These are phyloP conservation scores for Ciona savignyi DNA, from an alignment of 23 tunicate genomes.

Conservation along the genomic window DNA sequence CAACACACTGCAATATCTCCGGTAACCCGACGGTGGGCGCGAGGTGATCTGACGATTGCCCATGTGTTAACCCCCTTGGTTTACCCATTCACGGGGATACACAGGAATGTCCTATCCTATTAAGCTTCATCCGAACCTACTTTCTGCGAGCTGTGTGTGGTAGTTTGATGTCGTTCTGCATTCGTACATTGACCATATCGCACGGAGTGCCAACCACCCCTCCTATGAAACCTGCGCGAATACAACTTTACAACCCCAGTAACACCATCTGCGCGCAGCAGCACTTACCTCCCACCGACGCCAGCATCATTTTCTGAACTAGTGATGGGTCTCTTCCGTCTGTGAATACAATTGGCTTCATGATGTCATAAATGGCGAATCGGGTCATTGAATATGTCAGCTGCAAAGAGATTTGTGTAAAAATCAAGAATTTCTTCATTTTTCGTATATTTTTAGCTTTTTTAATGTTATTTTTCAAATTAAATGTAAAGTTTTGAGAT, in stretches of 20 bases:
- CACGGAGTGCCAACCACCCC: conserved; percentile 96
- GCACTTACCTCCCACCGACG: conserved; percentile 52
- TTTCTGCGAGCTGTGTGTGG: conserved; percentile 58
- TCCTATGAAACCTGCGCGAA: conserved; percentile 65
- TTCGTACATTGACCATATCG: conserved; percentile 77
- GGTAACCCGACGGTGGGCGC: too few species aligned
- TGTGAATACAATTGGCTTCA: conserved; percentile 29
- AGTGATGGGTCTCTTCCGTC: conserved; percentile 54
- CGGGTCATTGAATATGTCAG: conserved; percentile 78
- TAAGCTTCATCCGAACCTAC: too few species aligned
- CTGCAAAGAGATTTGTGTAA: conserved; percentile 20
- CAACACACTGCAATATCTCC: too few species aligned
- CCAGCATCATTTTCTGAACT: conserved; percentile 75
- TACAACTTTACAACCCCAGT: too few species aligned
- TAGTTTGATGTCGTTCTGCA: conserved; percentile 92
- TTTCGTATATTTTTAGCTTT: too few species aligned
- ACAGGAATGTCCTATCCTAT: too few species aligned
- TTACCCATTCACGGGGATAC: too few species aligned
- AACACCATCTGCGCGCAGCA: too few species aligned
- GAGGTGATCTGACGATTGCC: too few species aligned
- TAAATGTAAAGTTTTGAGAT: too few species aligned
- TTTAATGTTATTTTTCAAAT: background rate
- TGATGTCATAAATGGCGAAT: conserved; percentile 73
- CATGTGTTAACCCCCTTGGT: too few species aligned
- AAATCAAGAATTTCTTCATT: too few species aligned